Evolutionary conservation across 2,888 invertebrate genomes (phyloP).

Genomic region (Onchidella celtica): DNA sequence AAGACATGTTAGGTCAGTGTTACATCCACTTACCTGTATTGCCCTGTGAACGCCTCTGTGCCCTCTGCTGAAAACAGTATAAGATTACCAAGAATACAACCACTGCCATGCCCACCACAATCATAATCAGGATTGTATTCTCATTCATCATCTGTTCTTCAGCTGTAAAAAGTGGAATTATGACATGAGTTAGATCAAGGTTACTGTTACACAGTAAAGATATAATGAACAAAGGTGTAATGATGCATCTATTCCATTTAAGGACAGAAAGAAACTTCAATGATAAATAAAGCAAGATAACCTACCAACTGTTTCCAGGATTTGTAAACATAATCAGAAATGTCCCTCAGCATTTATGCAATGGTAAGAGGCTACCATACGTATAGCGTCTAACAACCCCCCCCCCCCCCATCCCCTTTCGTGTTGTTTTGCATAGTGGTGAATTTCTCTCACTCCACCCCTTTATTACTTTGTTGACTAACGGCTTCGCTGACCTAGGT

Average conservation of each 20-base stretch:
- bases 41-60: constrained; percentile 9
- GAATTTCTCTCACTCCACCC: too few species aligned
- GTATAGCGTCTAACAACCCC: too few species aligned
- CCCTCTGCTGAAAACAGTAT: constrained; percentile 71
- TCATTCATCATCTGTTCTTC: constrained; percentile 74
- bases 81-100: constrained; percentile 71
- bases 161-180: constrained; percentile 63
- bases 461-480: too few species aligned
- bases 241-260: not conserved
- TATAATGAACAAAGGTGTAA: constrained; percentile 4
- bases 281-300: not conserved
- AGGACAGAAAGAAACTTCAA: not conserved
- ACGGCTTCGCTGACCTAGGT: too few species aligned
- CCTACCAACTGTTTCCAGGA: too few species aligned
- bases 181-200: too few species aligned
- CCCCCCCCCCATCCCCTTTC: too few species aligned
- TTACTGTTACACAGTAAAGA: not conserved
- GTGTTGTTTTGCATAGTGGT: too few species aligned
- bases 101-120: constrained; percentile 72
- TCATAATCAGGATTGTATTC: constrained; percentile 74
- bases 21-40: constrained; percentile 21
- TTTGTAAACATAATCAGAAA: too few species aligned
- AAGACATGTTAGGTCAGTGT: too few species aligned
- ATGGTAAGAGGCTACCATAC: too few species aligned
- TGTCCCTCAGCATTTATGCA: too few species aligned